phyloP scores from a whole-genome alignment of 2,797 vertebrate species.

The Mastacembelus armatus region DNA sequence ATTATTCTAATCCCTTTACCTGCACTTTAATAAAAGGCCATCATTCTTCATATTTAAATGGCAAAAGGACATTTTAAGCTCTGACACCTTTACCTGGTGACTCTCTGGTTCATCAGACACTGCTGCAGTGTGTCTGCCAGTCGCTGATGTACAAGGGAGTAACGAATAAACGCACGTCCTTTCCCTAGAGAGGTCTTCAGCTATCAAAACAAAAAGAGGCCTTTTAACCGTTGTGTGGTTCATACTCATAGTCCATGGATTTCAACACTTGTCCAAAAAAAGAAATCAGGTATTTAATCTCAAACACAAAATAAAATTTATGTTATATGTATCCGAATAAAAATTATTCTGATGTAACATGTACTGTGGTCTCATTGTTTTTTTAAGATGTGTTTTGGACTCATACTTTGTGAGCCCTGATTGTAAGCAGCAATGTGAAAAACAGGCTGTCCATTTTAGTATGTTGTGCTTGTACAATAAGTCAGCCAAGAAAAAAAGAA shows the following conservation, averaged over 20 bases:
- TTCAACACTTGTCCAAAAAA: neutral
- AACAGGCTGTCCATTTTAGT: no score
- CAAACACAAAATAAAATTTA: neutral
- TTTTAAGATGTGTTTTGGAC: no score
- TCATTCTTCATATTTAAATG: no score
- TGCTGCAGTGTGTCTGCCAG: constrained; percentile 96
- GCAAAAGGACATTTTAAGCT: neutral
- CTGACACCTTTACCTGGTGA: constrained; percentile 87
- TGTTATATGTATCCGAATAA: neutral
- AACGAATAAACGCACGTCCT: constrained; percentile 94
- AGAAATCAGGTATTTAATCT: neutral
- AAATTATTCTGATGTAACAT: neutral
- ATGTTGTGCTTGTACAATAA: no score
- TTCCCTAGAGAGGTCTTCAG: constrained; percentile 94
- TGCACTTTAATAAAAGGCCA: no score
- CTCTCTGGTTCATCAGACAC: constrained; percentile 93
- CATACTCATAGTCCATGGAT: neutral
- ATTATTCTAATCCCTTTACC: no score
- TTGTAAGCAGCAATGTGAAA: no score
- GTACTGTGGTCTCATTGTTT: neutral
- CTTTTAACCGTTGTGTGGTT: neutral
- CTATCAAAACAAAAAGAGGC: constrained; percentile 69
- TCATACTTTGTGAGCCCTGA: no score
- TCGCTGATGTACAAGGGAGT: constrained; percentile 95
- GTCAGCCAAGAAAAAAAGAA: no score